Base-by-base conservation (phyloP, 2,888 invertebrate genomes). In the Euphydryas editha region DNA sequence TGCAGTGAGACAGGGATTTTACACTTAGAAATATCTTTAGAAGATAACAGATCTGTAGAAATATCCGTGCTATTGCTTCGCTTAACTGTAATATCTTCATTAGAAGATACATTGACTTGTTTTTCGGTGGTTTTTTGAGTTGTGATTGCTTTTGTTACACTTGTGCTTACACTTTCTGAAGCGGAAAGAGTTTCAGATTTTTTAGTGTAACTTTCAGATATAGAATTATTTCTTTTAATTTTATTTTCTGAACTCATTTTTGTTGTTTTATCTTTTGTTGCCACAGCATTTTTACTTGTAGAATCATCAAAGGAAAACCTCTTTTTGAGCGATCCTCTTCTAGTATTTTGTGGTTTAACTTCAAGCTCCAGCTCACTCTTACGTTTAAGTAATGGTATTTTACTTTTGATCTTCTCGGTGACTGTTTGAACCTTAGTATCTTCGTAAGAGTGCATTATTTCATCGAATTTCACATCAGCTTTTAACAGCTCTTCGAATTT, bases 401-500 rank as follows among this genome's bases (percentile, higher is more conserved):
- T 90, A 3, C 86, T 84, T 55, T 77, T 85, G 0, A 79, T 58
- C 60, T 76, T 81, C 7, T 83, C 84, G 13, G 75, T 68, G 20
- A 75, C 78, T 0, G 80, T 78, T 49, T 83, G 74, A 2, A 72
- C 58, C 54, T 78, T 78, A 20, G 81, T 77, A 46, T 86, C 86
- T 20, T 89, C 89, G 55, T 92, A 92, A 5, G 84, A 83, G 54
- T 91, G 88, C 36, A 90, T 86, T 15, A 92, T 85, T 76, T 91
- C 88, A 72, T 91, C 90, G 63, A 92, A 92, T 57, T 78, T 85
- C 0, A 78, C 83, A 46, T 91, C 91, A 0, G 91, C 65, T 69
- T 81, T 82, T 1, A 81, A 82, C 0, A 85, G 83, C 17, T 89
- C 86, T 24, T 85, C 84, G 3, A 86, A 71, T 69, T 80, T 82